Evolutionary conservation across 2,113 vertebrate genomes (phyloP), one percentile per base, ranked within the genome.

Genomic region (Prietella phreatophila): DNA sequence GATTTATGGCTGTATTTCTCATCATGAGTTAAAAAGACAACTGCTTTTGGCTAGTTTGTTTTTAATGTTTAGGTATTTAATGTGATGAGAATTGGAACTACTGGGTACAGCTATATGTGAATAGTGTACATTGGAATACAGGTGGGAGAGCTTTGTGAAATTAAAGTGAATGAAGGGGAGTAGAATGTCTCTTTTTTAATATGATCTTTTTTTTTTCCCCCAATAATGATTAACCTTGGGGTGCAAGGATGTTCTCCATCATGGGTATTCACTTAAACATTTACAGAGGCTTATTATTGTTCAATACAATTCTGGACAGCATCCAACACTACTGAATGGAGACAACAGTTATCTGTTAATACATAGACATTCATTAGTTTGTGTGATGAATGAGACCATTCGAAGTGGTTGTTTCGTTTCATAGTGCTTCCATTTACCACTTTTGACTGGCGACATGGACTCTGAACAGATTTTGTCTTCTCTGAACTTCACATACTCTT

Each of bases 21-120:
- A 79, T 89, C 65, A 75, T 86, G 63, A 89, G 60, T 84, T 89
- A 85, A 86, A 88, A 71, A 85, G 33, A 92, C 86, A 91, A 90
- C 89, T 81, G 89, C 89, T 90, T 47, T 90, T 91, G 82, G 90
- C 85, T 93, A 91, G 91, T 93, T 93, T 93, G 87, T 92, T 92
- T 93, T 88, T 96, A 92, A 93, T 92, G 89, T 95, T 96, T 97
- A 96, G 97, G 96, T 97, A 98, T 99, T 99, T 97, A 98, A 98
- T 95, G 96, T 93, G 91, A 92, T 93, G 91, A 92, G 88, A 91
- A 92, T 92, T 92, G 91, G 93, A 93, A 94, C 92, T 93, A 95
- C 95, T 96, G 96, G 96, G 94, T 96, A 95, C 96, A 94, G 84
- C 78, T 95, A 93, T 95, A 94, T 99, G 97, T 99, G 97, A 98